Conservation (phyloP, 2,888 invertebrate species). For the Cephus sareptanus region DNA sequence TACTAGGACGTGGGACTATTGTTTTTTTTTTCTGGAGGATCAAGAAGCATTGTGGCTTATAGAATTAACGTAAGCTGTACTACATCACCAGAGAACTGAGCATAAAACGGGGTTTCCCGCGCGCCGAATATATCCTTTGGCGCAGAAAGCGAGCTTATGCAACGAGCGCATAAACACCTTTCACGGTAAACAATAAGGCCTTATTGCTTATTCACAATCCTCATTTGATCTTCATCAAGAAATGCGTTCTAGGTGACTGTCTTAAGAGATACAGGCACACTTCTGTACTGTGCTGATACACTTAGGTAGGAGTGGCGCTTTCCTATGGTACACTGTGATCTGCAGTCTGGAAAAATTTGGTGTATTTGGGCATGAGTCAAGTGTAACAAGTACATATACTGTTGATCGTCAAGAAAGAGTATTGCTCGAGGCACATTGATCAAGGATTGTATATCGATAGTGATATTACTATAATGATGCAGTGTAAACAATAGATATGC, state of each 20-base stretch:
- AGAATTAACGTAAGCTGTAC: neutral
- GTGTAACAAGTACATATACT: neutral
- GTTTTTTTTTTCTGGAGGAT: conserved; percentile 11
- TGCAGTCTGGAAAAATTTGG: neutral
- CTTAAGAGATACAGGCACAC: neutral
- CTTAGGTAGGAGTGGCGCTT: neutral
- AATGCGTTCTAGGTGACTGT: conserved; percentile 5
- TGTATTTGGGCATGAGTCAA: neutral
- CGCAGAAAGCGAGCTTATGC: conserved; percentile 46
- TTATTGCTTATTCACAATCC: neutral
- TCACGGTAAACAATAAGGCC: conserved; percentile 10
- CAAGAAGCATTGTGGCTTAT: neutral
- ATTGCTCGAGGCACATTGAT: neutral
- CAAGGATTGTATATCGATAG: neutral
- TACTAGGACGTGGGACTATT: neutral
- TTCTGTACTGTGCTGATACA: neutral
- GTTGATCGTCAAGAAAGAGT: neutral
- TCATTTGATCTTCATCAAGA: neutral
- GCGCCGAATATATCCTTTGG: conserved; percentile 34
- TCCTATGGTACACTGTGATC: neutral
- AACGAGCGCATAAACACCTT: conserved; percentile 51
- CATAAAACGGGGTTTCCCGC: conserved; percentile 42
- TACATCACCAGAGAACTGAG: conserved; percentile 12
- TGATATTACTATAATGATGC: neutral
- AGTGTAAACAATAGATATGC: neutral